Conservation (phyloP, 2,113 vertebrate species). For the Takifugu flavidus region DNA sequence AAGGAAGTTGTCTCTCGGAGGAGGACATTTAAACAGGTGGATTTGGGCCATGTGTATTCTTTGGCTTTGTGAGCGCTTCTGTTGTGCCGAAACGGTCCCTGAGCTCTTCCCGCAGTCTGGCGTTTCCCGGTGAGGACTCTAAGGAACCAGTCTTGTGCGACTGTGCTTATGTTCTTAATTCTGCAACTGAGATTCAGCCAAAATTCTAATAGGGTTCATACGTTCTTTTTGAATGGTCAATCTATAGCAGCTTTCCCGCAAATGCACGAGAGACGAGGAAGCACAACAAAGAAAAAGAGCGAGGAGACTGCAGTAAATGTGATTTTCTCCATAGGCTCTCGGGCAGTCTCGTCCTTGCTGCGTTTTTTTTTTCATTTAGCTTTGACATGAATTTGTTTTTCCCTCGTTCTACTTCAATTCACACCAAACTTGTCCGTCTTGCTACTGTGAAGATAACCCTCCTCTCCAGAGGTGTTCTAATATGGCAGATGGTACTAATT, state of each 20-base stretch:
- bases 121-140: conserved; percentile 33
- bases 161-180: conserved; percentile 31
- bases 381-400: not conserved
- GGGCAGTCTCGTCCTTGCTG: not conserved
- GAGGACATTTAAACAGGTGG: conserved; percentile 42
- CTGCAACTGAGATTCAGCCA: conserved; percentile 44
- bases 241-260: not conserved
- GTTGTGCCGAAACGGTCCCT: conserved; percentile 42
- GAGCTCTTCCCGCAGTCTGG: conserved; percentile 23
- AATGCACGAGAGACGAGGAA: not conserved
- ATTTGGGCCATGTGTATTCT: conserved; percentile 38
- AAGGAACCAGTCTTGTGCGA: conserved; percentile 30
- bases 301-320: not conserved
- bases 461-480: conserved; percentile 59
- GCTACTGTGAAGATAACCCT: conserved; percentile 46
- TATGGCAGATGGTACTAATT: conserved; percentile 69
- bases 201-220: conserved; percentile 57
- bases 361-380: not conserved
- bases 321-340: no score
- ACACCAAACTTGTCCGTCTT: conserved; percentile 38
- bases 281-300: not conserved
- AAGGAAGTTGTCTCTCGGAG: conserved; percentile 30
- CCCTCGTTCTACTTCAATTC: conserved; percentile 8
- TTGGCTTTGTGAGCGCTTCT: conserved; percentile 46
- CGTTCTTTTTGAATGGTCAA: conserved; percentile 16